A percentile compares a stretch with the other conserved stretches of the same genome.
These are phyloP conservation scores for Halictus quadricinctus DNA, from an alignment of 2,888 invertebrate genomes.

Conservation along the genomic window DNA sequence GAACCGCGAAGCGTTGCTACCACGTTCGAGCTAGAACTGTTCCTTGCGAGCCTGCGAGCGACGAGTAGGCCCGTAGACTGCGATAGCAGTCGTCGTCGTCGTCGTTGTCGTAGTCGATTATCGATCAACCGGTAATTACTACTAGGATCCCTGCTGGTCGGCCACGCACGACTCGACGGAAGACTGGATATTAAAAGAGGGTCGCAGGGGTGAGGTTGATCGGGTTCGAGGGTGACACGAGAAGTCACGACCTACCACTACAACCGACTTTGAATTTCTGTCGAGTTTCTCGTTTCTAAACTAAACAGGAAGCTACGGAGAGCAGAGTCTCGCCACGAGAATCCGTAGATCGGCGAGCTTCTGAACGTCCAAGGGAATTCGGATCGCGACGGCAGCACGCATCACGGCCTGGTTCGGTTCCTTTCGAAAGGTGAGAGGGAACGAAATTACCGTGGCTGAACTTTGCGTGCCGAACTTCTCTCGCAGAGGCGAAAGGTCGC, in stretches of 20 bases:
- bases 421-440: constrained; percentile 40
- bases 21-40: constrained; percentile 46
- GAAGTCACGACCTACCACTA: constrained; percentile 49
- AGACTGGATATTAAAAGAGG: constrained; percentile 13
- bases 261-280: not conserved
- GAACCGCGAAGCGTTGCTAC: constrained; percentile 33
- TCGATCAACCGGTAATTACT: constrained; percentile 76
- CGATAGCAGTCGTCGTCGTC: constrained; percentile 15
- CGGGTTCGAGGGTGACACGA: constrained; percentile 48
- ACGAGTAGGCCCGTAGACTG: constrained; percentile 29
- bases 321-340: too few relatives aligned
- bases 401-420: not conserved
- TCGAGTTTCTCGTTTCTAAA: not conserved
- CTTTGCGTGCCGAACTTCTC: constrained; percentile 53
- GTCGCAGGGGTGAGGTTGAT: constrained; percentile 24
- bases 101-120: constrained; percentile 75
- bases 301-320: too few relatives aligned
- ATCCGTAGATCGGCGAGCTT: too few relatives aligned
- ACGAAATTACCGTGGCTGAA: constrained; percentile 48
- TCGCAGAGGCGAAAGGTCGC: constrained; percentile 46
- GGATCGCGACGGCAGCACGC: not conserved
- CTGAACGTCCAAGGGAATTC: not conserved
- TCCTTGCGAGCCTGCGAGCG: not conserved
- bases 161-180: constrained; percentile 34
- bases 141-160: constrained; percentile 44